phyloP scores from a whole-genome alignment of 2,888 invertebrate species.

The Dolomedes plantarius region DNA sequence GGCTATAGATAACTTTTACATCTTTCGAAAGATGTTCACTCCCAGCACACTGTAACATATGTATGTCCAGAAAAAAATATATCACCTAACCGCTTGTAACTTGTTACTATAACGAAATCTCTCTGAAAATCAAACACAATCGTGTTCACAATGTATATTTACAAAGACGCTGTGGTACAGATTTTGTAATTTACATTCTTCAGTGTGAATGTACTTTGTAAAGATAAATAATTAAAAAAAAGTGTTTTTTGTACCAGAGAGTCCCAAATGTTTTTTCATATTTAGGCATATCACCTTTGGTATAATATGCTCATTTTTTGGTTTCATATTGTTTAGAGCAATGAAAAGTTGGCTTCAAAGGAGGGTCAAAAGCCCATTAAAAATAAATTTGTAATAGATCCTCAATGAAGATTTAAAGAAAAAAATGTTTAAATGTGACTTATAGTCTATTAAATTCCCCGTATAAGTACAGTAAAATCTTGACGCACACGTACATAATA shows the following conservation, averaged over 20 bases:
- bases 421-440: too few relatives aligned
- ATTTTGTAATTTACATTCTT: constrained; percentile 5
- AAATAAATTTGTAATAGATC: too few relatives aligned
- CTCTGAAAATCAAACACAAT: background rate
- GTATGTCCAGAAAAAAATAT: background rate
- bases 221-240: background rate
- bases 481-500: too few relatives aligned
- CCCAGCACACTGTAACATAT: background rate
- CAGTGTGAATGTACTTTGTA: constrained; percentile 4
- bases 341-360: too few relatives aligned
- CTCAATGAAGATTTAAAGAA: too few relatives aligned
- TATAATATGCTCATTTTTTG: too few relatives aligned
- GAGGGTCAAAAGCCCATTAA: too few relatives aligned
- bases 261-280: background rate
- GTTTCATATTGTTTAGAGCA: too few relatives aligned
- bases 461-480: too few relatives aligned
- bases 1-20: too few relatives aligned
- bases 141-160: background rate
- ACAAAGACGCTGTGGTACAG: background rate
- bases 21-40: background rate
- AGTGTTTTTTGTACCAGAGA: constrained; percentile 5
- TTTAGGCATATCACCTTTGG: background rate
- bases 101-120: background rate
- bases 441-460: too few relatives aligned
- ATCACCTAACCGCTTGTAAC: background rate